Base-by-base conservation (phyloP, 2,113 vertebrate genomes). In the Crotalus helleri region DNA sequence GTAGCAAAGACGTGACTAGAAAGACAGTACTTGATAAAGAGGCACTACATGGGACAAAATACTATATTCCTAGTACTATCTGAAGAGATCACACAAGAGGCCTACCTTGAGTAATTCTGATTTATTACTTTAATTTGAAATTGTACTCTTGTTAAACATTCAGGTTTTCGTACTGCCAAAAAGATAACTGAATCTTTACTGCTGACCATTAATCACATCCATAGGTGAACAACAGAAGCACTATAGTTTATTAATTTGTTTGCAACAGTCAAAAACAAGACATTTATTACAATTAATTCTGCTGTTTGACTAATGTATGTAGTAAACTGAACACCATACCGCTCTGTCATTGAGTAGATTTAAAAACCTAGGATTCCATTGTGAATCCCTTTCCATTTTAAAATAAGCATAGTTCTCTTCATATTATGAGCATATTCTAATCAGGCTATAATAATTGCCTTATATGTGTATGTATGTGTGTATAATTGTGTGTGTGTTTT, bases 1-100 rank as follows among this genome's bases (percentile, higher is more conserved):
- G 98, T 97, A 98, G 97, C 97, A 98, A 91, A 98, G 97, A 97
- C 95, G 0, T 98, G 98, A 98, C 97, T 97, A 93, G 97, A 97
- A 97, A 97, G 96, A 95, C 94, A 96, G 96, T 4, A 55, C 91
- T 96, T 96, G 95, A 97, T 97, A 96, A 97, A 97, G 96, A 95
- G 96, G 93, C 93, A 91, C 94, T 3, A 92, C 29, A 61, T 24
- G 95, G 95, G 95, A 97, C 97, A 96, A 91, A 95, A 91, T 92
- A 87, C 95, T 15, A 7, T 91, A n/a, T 93, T 93, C 93, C 44
- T n/a, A 39, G 58, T 9, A 92, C 74, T 93, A 85, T 17, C 44
- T 21, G 10, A 96, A 92, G 96, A 97, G 95, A 39, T 94, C 92
- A 92, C 59, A 46, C 92, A 92, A 92, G 53, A 95, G 86, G 96